Evolutionary conservation across 2,888 invertebrate genomes (phyloP).

Genomic region (Microplitis deprimator): DNA sequence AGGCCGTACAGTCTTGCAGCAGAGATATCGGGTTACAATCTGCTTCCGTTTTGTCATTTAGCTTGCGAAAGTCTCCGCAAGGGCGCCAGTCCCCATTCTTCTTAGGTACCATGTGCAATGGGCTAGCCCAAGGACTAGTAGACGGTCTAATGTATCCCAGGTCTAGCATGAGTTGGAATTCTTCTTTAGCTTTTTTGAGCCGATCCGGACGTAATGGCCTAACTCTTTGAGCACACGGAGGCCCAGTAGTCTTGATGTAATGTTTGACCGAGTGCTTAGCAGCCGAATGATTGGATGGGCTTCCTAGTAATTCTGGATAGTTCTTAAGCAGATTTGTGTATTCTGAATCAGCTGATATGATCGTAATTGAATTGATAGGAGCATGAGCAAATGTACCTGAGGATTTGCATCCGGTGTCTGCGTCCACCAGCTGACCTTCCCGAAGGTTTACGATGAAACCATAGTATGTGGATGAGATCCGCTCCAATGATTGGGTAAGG

Average conservation of each 20-base stretch:
- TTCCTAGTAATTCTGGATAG: neutral
- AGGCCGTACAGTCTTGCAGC: neutral
- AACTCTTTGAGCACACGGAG: neutral
- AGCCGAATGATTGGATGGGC: neutral
- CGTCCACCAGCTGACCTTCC: neutral
- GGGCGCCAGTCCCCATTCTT: conserved; percentile 23
- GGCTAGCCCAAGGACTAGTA: conserved; percentile 27
- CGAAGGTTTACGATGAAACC: neutral
- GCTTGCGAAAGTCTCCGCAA: conserved; percentile 16
- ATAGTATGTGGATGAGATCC: neutral
- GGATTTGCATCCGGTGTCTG: neutral
- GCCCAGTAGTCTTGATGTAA: too few species aligned
- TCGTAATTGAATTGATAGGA: neutral
- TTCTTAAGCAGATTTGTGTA: neutral
- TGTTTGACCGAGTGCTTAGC: conserved; percentile 2
- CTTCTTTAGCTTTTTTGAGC: conserved; percentile 5
- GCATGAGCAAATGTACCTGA: neutral
- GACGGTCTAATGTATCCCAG: conserved; percentile 3
- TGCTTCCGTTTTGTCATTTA: conserved; percentile 2
- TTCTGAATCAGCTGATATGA: neutral
- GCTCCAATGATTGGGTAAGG: conserved; percentile 12
- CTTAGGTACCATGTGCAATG: conserved; percentile 19
- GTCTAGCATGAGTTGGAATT: conserved; percentile 17
- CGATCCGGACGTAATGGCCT: neutral
- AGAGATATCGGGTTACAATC: conserved; percentile 9